Evolutionary conservation across 2,797 vertebrate genomes (phyloP).

Genomic region (Streptopelia turtur): DNA sequence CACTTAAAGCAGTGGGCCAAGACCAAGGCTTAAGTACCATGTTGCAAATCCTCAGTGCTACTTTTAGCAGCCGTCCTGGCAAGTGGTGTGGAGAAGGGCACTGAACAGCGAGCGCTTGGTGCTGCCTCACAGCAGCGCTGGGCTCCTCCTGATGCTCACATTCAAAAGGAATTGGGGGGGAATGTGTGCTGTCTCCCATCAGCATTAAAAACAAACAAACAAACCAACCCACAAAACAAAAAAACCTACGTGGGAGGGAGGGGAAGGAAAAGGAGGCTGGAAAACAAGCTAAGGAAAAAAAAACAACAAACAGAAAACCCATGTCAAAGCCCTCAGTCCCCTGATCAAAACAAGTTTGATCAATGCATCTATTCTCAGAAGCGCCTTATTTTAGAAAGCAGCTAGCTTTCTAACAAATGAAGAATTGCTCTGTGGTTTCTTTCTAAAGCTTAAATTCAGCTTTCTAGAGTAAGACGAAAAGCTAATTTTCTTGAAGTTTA

Average conservation of each 20-base stretch:
- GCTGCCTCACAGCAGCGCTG: neutral
- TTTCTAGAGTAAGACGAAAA: slow-evolving; percentile 72
- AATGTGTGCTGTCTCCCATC: neutral
- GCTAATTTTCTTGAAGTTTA: slow-evolving; percentile 72
- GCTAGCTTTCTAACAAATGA: slow-evolving; percentile 70
- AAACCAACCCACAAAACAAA: neutral
- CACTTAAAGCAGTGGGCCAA: neutral
- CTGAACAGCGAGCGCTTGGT: neutral
- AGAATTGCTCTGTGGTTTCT: slow-evolving; percentile 59
- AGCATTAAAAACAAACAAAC: neutral
- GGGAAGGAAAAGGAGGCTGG: neutral
- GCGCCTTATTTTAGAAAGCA: slow-evolving; percentile 60
- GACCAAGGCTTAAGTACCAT: neutral
- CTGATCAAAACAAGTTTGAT: slow-evolving; percentile 51
- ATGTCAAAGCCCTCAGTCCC: neutral
- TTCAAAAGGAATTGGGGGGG: neutral
- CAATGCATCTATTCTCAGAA: slow-evolving; percentile 63
- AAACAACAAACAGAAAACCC: neutral
- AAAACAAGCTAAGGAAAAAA: neutral
- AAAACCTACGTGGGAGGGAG: neutral
- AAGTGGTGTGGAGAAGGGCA: fast-evolving
- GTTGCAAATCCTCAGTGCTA: neutral
- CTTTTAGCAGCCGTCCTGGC: neutral
- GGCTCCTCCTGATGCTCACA: neutral
- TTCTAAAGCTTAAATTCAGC: slow-evolving; percentile 61